phyloP scores from a whole-genome alignment of 2,888 invertebrate genomes.

The Drosophila ezoana region DNA sequence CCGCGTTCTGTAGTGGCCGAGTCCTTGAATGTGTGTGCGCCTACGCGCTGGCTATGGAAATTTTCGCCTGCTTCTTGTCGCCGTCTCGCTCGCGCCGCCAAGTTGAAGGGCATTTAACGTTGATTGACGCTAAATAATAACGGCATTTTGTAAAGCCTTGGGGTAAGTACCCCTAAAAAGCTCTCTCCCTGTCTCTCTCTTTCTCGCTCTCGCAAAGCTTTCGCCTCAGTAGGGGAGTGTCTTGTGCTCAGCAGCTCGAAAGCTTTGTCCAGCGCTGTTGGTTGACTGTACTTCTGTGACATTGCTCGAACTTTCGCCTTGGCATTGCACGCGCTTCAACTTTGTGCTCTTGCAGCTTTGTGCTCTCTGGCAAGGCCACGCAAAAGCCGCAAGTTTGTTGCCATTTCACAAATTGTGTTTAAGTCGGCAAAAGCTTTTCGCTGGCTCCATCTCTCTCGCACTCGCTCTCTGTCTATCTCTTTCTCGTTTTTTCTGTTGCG shows the following conservation, averaged over 20 bases:
- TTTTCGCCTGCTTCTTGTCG: constrained; percentile 34
- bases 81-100: constrained; percentile 25
- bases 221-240: constrained; percentile 40
- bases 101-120: constrained; percentile 50
- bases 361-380: constrained; percentile 52
- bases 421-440: constrained; percentile 5
- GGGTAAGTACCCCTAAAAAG: constrained; percentile 31
- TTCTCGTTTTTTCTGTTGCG: constrained; percentile 46
- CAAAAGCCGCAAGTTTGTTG: constrained; percentile 35
- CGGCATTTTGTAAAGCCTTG: constrained; percentile 43
- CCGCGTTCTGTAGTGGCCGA: constrained; percentile 31
- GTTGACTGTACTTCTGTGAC: constrained; percentile 77
- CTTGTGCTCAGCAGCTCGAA: constrained; percentile 3
- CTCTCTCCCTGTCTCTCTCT: constrained; percentile 4
- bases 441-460: constrained; percentile 3
- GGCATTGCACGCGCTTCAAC: constrained; percentile 78
- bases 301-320: constrained; percentile 74
- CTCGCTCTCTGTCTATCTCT: neutral
- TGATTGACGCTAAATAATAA: constrained; percentile 65
- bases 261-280: constrained; percentile 39
- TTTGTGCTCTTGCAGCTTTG: constrained; percentile 38
- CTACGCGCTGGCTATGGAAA: constrained; percentile 56
- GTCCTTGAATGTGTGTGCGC: constrained; percentile 68
- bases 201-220: constrained; percentile 14
- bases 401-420: constrained; percentile 10